phyloP scores from a whole-genome alignment of 2,888 invertebrate genomes.

The Galeopsomyia nigrocyanea region DNA sequence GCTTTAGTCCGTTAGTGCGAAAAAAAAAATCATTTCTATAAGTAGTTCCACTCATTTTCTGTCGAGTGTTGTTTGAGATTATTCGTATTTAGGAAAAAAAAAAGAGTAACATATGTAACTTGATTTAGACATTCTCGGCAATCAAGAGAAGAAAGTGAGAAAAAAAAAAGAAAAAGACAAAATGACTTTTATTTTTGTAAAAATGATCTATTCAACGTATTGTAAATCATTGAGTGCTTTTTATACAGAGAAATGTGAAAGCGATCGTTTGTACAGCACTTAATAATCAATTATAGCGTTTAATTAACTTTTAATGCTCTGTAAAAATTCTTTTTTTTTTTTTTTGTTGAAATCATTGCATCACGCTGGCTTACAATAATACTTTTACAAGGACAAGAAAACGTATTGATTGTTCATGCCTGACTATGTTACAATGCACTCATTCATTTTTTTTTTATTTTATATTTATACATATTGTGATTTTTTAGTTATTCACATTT shows the following conservation, averaged over 20 bases:
- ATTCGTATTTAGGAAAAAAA: conserved; percentile 17
- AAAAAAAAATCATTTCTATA: conserved; percentile 12
- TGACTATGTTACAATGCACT: conserved; percentile 26
- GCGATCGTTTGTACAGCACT: conserved; percentile 44
- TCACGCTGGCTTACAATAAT: conserved; percentile 12
- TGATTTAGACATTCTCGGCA: conserved; percentile 10
- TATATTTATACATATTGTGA: conserved; percentile 25
- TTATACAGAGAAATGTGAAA: conserved; percentile 36
- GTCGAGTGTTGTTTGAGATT: conserved; percentile 26
- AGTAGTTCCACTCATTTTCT: conserved; percentile 2
- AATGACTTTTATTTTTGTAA: conserved; percentile 46
- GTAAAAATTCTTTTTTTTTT: conserved; percentile 22
- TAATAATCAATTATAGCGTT: conserved; percentile 35
- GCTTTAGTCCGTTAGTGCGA: conserved; percentile 25
- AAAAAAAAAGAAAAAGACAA: conserved; percentile 23
- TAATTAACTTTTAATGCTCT: conserved; percentile 34
- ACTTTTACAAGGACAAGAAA: conserved; percentile 18
- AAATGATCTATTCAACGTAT: conserved; percentile 39
- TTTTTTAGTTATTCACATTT: conserved; percentile 18
- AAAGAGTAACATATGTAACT: conserved; percentile 6
- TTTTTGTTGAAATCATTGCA: conserved; percentile 29
- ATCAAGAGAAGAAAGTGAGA: conserved; percentile 30
- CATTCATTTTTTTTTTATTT: conserved; percentile 23
- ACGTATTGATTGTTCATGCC: conserved; percentile 20
- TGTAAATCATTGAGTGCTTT: conserved; percentile 45